These are phyloP conservation scores for Drosophila ercepeae DNA, from an alignment of 1,140 invertebrate species.

Conservation along the genomic window DNA sequence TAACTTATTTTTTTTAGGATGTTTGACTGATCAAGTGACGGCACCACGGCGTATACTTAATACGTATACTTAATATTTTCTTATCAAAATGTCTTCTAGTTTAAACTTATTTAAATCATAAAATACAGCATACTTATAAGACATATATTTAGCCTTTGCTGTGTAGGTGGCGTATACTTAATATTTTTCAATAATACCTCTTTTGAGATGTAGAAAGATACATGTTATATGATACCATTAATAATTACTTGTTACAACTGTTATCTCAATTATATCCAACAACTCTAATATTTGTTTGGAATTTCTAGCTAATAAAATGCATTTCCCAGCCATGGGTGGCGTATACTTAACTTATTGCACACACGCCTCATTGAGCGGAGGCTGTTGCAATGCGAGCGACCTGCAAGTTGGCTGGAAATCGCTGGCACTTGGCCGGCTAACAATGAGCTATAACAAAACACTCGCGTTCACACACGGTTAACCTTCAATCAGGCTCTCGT, in stretches of 20 bases:
- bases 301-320: constrained; percentile 27
- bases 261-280: background rate
- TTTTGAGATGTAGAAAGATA: background rate
- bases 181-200: background rate
- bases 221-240: background rate
- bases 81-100: too few species aligned
- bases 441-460: constrained; percentile 50
- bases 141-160: too few species aligned
- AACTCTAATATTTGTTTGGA: constrained; percentile 1
- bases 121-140: too few species aligned
- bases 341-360: constrained; percentile 42
- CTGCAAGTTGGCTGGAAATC: constrained; percentile 28
- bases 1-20: too few species aligned
- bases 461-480: constrained; percentile 43
- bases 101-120: too few species aligned
- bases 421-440: constrained; percentile 31
- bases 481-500: constrained; percentile 44
- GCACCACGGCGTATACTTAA: too few species aligned
- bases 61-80: too few species aligned
- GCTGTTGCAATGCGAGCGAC: constrained; percentile 32
- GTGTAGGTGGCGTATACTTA: background rate
- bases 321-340: constrained; percentile 30
- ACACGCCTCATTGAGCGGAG: constrained; percentile 39
- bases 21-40: too few species aligned
- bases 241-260: background rate